Percentiles rank a stretch among this genome's conserved stretches.
These are phyloP conservation scores for Lysiphlebus fabarum DNA, from an alignment of 1,140 invertebrate genomes.

Conservation along the genomic window DNA sequence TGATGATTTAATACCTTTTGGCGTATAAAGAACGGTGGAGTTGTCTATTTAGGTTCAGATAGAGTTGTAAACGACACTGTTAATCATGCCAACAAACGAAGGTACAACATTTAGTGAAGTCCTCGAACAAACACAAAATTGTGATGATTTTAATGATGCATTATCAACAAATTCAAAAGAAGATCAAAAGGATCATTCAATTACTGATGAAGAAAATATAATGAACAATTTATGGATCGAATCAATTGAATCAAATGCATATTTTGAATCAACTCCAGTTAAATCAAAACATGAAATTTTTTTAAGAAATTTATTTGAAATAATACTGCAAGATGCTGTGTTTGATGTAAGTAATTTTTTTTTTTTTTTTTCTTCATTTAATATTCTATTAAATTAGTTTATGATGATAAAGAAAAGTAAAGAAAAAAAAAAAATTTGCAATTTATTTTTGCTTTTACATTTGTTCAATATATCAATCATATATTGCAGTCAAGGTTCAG, in stretches of 20 bases:
- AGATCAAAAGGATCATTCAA: not conserved
- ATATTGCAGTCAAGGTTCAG: not conserved
- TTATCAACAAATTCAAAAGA: not conserved
- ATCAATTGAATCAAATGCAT: not conserved
- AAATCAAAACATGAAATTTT: slow-evolving; percentile 67
- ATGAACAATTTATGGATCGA: slow-evolving; percentile 15
- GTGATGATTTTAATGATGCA: slow-evolving; percentile 17
- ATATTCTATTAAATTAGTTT: too few relatives aligned
- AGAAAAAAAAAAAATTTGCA: too few relatives aligned
- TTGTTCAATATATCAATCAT: not conserved
- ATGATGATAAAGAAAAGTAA: too few relatives aligned
- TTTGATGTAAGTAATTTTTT: slow-evolving; percentile 61
- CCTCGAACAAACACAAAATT: slow-evolving; percentile 21
- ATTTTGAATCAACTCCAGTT: slow-evolving; percentile 42
- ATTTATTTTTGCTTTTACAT: slow-evolving; percentile 3
- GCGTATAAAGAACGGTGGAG: slow-evolving; percentile 51
- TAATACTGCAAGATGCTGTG: slow-evolving; percentile 70
- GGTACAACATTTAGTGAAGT: slow-evolving; percentile 30
- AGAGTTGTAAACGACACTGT: slow-evolving; percentile 18
- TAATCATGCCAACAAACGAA: slow-evolving; percentile 45
- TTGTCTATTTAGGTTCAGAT: slow-evolving; percentile 36
- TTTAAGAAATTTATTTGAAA: slow-evolving; percentile 65
- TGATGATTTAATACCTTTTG: slow-evolving; percentile 37
- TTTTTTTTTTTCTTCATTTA: too few relatives aligned
- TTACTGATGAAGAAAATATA: not conserved